Percentiles rank a stretch among this genome's conserved stretches.
Conservation (phyloP, 2,888 invertebrate species). For the Baccha elongata region DNA sequence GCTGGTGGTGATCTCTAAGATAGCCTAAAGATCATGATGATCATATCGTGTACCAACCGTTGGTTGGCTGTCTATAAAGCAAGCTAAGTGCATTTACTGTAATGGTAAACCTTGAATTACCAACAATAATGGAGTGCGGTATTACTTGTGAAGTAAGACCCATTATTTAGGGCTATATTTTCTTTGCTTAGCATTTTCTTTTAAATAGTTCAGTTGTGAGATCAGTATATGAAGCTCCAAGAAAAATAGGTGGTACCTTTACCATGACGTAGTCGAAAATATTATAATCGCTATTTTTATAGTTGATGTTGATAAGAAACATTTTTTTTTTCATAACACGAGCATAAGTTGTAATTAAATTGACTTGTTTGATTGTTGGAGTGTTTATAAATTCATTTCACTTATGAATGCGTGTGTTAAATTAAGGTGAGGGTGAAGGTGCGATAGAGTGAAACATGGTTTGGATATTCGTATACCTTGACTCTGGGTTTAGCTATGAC, state of each 20-base stretch:
- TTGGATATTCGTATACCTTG: not conserved
- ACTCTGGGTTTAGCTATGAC: not conserved
- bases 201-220: slow-evolving; percentile 7
- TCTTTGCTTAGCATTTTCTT: slow-evolving; percentile 56
- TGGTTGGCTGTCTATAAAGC: slow-evolving; percentile 38
- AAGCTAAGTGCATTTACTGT: slow-evolving; percentile 65
- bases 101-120: slow-evolving; percentile 70
- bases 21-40: slow-evolving; percentile 70
- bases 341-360: slow-evolving; percentile 43
- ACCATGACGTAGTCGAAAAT: slow-evolving; percentile 4
- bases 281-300: slow-evolving; percentile 28
- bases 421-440: slow-evolving; percentile 19
- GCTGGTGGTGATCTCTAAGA: slow-evolving; percentile 59
- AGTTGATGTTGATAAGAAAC: slow-evolving; percentile 25
- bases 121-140: slow-evolving; percentile 66
- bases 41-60: slow-evolving; percentile 66
- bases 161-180: slow-evolving; percentile 67
- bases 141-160: slow-evolving; percentile 69
- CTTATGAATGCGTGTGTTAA: slow-evolving; percentile 21
- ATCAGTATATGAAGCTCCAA: slow-evolving; percentile 27
- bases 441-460: not conserved
- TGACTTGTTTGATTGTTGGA: slow-evolving; percentile 30
- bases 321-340: slow-evolving; percentile 32
- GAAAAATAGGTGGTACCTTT: slow-evolving; percentile 11
- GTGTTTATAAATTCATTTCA: slow-evolving; percentile 26